Evolutionary conservation across 2,113 vertebrate genomes (phyloP), one percentile per base, ranked within the genome.

Genomic region (Xiphophorus hellerii): DNA sequence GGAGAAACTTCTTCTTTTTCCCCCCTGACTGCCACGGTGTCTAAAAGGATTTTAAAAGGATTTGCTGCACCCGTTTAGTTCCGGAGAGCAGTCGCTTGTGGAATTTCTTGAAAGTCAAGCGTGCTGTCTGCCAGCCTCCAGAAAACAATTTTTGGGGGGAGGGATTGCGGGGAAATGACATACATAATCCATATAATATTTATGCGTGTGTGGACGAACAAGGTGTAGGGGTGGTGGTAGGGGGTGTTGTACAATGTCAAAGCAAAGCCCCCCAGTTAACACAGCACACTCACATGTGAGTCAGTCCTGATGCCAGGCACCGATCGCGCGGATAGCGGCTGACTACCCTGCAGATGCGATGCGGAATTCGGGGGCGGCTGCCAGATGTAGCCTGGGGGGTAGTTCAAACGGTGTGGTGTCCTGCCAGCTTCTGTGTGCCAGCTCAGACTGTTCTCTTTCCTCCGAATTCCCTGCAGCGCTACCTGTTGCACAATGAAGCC

Each of bases 21-120:
- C 82, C 82, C 76, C 84, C 65, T 37, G 35, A 60, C 85, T 88
- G 89, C 90, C 86, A 93, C 87, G 86, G 86, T 90, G 88, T 90
- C 89, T 94, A 93, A 94, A 93, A 91, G 93, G 93, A 93, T 94
- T 94, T 90, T 92, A 93, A 94, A 92, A 93, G 94, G 93, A 95
- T 95, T 95, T 94, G 88, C 88, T 28, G 88, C 94, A 90, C 87
- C 87, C 82, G 78, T 94, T 95, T 94, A 93, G 94, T 94, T 95
- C 92, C 93, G 92, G 93, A 94, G 92, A 91, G 84, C 86, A 84
- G 87, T 89, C 84, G 86, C 90, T 93, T 87, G 89, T 90, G 89
- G 91, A 94, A 92, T 93, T 94, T 93, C 93, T 91, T 92, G 92
- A 94, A 94, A 95, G 93, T 94, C 93, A 91, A 87, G 81, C 78